Evolutionary conservation across 2,797 vertebrate genomes (phyloP), one percentile per base, ranked within the genome.

Genomic region (Mus spretus): DNA sequence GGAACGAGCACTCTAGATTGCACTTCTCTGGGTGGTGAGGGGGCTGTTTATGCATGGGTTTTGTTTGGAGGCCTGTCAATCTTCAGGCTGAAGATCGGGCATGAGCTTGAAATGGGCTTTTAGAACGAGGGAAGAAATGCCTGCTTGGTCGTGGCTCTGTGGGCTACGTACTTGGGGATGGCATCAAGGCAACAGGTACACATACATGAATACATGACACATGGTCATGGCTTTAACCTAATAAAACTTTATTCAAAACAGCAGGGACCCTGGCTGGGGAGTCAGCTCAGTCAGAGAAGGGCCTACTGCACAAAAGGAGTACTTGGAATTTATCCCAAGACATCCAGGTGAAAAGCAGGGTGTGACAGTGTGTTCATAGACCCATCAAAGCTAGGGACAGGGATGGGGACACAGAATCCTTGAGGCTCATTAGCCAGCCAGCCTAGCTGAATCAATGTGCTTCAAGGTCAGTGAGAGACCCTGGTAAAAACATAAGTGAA

Each of bases 1-100:
- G 97, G 97, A 98, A 94, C 85, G 61, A 82, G 91, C 72, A 83
- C 91, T 95, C 70, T 90, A 93, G 61, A 47, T 79, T 78, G 86
- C 82, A 61, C 28, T 28, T 70, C 93, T 97, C 83, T 67, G 95
- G 2, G 19, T 24, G 22, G 24, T 13, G 44, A 34, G 1, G 4
- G 34, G 11, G 8, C 44, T 34, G 65, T 80, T 47, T 77, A 57
- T 92, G 97, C 83, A 15, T 47, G 20, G 28, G 15, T 9, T 40
- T 59, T 55, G 61, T 28, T 40, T 31, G 26, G 0, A 44, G 9
- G 0, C 59, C 40, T 20, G 0, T 6, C 37, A 50, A 37, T 88
- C n/a, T 65, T 57, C 80, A 50, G 26, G 40, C 14, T 28, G 19
- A 65, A 17, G 28, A 0, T 13, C 44, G 50, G 1, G 26, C 40